Evolutionary conservation across 1,140 invertebrate genomes (phyloP).

Genomic region (Penaeus indicus): DNA sequence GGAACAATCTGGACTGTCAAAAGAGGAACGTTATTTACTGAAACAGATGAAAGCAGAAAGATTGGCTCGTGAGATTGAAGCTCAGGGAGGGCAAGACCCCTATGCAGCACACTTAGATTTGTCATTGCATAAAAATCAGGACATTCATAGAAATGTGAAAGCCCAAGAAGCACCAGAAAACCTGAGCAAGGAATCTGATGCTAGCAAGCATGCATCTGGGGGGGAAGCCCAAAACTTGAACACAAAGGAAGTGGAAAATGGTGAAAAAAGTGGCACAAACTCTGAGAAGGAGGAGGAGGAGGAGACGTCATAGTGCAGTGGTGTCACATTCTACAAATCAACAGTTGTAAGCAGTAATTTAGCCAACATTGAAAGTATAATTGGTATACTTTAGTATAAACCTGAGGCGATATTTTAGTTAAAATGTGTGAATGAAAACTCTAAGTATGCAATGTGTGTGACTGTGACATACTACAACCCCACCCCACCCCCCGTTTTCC

Average conservation of each 20-base stretch:
- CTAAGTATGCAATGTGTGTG: constrained; percentile 51
- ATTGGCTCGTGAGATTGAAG: constrained; percentile 58
- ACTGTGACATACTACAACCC: constrained; percentile 49
- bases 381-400: constrained; percentile 39
- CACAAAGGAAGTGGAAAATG: constrained; percentile 59
- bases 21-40: constrained; percentile 65
- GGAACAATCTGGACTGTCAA: constrained; percentile 63
- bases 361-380: constrained; percentile 48
- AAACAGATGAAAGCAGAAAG: constrained; percentile 66
- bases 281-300: constrained; percentile 43
- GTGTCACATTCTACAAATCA: constrained; percentile 32
- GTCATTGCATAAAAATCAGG: constrained; percentile 1
- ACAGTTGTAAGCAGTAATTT: constrained; percentile 26
- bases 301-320: constrained; percentile 51
- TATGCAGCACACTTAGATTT: constrained; percentile 32
- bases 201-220: constrained; percentile 8
- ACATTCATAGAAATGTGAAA: constrained; percentile 1
- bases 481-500: constrained; percentile 38
- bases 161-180: constrained; percentile 51
- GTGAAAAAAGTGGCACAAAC: constrained; percentile 44
- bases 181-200: constrained; percentile 43
- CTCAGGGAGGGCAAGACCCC: constrained; percentile 38
- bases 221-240: constrained; percentile 50
- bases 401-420: constrained; percentile 60
- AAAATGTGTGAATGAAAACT: constrained; percentile 47